These are phyloP conservation scores for Petrolisthes manimaculis DNA, from an alignment of 2,888 invertebrate genomes.

Conservation along the genomic window DNA sequence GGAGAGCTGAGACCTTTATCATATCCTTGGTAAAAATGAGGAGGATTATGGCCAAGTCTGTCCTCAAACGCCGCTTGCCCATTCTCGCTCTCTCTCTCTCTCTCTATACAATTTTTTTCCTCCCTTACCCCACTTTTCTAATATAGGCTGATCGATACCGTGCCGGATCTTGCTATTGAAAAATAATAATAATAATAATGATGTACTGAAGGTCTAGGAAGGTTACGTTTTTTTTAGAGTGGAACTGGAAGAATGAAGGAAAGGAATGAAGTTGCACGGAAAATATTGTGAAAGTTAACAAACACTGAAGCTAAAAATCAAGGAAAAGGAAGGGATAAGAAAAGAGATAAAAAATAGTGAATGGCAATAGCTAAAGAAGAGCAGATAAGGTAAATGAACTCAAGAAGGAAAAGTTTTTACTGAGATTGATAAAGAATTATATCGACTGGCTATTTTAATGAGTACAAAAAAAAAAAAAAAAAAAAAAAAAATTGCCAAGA, in stretches of 20 bases:
- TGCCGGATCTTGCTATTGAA: no score
- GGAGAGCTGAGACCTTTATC: conserved; percentile 52
- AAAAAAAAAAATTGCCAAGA: neutral
- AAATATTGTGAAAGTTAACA: neutral
- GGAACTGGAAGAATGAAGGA: neutral
- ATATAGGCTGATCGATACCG: neutral
- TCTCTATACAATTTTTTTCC: neutral
- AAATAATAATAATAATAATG: no score
- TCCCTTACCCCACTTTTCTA: neutral
- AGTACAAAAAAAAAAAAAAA: no score
- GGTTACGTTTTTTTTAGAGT: no score
- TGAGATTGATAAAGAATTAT: no score
- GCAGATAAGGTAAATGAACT: no score
- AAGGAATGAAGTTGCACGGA: neutral
- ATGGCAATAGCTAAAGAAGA: no score
- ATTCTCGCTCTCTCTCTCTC: no score
- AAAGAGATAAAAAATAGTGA: no score
- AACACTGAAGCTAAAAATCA: neutral
- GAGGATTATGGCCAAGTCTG: conserved; percentile 26
- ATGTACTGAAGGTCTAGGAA: no score
- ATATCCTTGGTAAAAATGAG: conserved; percentile 54
- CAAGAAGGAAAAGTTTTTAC: no score
- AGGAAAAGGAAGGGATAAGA: neutral
- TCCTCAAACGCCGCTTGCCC: neutral
- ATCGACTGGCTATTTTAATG: no score